Base-by-base conservation (phyloP, 2,888 invertebrate species). In the Pycnomerus fuliginosus region DNA sequence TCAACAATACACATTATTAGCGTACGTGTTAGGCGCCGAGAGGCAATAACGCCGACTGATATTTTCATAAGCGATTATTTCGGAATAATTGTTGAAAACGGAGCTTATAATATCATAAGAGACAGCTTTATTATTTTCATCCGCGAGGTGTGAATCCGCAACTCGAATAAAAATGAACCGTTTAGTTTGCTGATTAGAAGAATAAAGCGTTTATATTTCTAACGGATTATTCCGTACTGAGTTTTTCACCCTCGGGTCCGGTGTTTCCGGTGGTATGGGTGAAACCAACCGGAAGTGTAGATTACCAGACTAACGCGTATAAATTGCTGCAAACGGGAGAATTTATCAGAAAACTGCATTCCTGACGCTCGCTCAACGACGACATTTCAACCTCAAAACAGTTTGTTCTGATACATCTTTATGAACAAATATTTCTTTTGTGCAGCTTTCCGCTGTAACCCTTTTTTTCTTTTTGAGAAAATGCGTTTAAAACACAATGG, bases 31-130 rank as follows among this genome's bases (percentile, higher is more conserved):
- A 64, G 60, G 55, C 58, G 61, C 63, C 40, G 17, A 34, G 33
- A 53, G 56, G 57, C 58, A 60, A 62, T 66, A 64, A 62, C 63
- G 58, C 61, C n/a, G 56, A 49, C 56, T 56, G 65, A 65, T 68
- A 68, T 68, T 69, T 68, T 66, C 69, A 64, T 65, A 67, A 65
- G 64, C 68, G 69, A 68, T 69, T 68, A 68, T 68, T 67, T 58
- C 59, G 52, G 64, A 53, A 62, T 68, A 69, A 67, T 68, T 65
- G 64, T 56, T 58, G 60, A n/a, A 55, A 66, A 65, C 56, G 62
- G 59, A 54, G 63, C 62, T 64, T 67, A 67, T 68, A 68, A 67
- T 67, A 68, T 61, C 65, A 56, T 66, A 65, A 62, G 63, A 63
- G 65, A 64, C 63, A 62, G 65, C 63, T 68, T 67, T 68, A 68